Evolutionary conservation across 2,888 invertebrate genomes (phyloP).

Genomic region (Cabera pusaria): DNA sequence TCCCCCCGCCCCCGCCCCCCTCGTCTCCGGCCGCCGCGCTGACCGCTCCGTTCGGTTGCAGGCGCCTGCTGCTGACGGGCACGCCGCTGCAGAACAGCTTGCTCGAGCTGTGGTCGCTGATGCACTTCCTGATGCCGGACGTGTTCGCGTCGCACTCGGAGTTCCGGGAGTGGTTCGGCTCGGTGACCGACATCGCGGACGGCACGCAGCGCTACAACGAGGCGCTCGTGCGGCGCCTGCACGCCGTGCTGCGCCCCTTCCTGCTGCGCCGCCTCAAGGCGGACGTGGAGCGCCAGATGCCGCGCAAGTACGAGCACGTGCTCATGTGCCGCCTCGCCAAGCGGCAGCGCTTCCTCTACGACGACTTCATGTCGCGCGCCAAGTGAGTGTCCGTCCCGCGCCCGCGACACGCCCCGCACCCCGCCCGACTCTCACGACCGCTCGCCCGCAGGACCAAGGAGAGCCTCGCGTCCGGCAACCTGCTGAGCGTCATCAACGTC

Average conservation of each 20-base stretch:
- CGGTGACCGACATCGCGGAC: slow-evolving; percentile 87
- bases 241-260: slow-evolving; percentile 93
- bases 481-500: slow-evolving; percentile 97
- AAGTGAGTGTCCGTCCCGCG: slow-evolving; percentile 84
- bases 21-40: not conserved
- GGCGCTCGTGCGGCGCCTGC: slow-evolving; percentile 62
- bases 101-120: slow-evolving; percentile 98
- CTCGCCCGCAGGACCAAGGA: slow-evolving; percentile 90
- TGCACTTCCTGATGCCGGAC: slow-evolving; percentile 99
- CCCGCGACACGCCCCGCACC: not conserved
- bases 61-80: slow-evolving; percentile 95
- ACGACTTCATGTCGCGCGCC: slow-evolving; percentile 99
- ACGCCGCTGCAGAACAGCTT: slow-evolving; percentile 98
- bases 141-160: slow-evolving; percentile 98
- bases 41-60: slow-evolving; percentile 43
- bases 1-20: not conserved
- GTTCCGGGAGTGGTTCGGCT: slow-evolving; percentile 99
- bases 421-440: slow-evolving; percentile 6
- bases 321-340: slow-evolving; percentile 97
- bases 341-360: slow-evolving; percentile 97
- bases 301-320: slow-evolving; percentile 96
- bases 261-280: slow-evolving; percentile 94
- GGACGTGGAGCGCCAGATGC: slow-evolving; percentile 99
- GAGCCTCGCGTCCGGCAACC: slow-evolving; percentile 95
- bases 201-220: slow-evolving; percentile 55